Base-by-base conservation (phyloP, 1,140 invertebrate species). In the Wasmannia auropunctata region DNA sequence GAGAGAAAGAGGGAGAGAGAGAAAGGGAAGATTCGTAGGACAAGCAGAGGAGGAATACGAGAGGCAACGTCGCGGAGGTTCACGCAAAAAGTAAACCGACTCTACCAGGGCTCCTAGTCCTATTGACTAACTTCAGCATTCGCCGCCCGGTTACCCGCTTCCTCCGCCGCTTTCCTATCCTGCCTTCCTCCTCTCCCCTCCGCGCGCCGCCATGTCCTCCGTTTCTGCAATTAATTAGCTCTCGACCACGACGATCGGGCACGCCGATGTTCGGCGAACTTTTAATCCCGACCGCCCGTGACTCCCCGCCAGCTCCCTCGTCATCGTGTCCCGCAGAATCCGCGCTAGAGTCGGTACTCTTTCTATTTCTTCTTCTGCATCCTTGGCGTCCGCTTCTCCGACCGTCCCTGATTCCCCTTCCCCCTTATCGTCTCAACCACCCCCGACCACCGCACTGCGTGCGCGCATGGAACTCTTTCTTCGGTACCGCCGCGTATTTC, bases 161-260 rank as follows among this genome's bases (percentile, higher is more conserved):
- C 88, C 67, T 87, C 58, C 58, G 58, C 31, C 69, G 86, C 54
- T 77, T 70, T 70, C 84, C 87, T 86, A 65, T 80, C 79, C 75
- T 43, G 28, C 22, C 70, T n/a, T n/a, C 62, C 63, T 25, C 84
- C 34, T 51, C n/a, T 16, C 14, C 10, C 22, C 10, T 10, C 10
- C 19, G 49, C 34, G 4, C 25, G 3, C 8, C 65, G 28, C 67
- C n/a, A 37, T 28, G 8, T 51, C 62, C 62, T 7, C 46, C 34
- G 88, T 86, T 93, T 90, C 91, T 93, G 93, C 92, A 93, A 93
- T 94, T 94, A 93, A 94, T 94, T 94, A 94, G 92, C 89, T 90
- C 92, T 85, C 86, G 89, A 89, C 88, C 83, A 86, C 87, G 88
- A 89, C 89, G 76, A 90, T 90, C 90, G 92, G 87, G 87, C 89